Conservation (phyloP, 2,888 invertebrate species). For the Amphipyra tragopoginis region DNA sequence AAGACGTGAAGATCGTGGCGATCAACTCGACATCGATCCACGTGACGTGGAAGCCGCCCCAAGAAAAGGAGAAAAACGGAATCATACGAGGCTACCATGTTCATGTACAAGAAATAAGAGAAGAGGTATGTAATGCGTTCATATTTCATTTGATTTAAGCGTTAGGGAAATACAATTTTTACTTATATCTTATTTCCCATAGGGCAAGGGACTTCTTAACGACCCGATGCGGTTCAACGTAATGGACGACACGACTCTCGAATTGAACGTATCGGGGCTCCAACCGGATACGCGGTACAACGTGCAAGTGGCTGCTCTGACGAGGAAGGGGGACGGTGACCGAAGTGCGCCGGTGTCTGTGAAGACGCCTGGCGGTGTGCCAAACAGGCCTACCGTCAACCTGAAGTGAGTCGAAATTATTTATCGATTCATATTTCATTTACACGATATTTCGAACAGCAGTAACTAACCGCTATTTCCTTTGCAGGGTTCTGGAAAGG, state of each 20-base stretch:
- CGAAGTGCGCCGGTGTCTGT: conserved; percentile 95
- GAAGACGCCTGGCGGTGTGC: conserved; percentile 98
- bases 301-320: conserved; percentile 98
- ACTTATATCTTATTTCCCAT: conserved; percentile 30
- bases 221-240: conserved; percentile 97
- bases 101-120: conserved; percentile 96
- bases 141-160: background rate
- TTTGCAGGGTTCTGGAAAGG: conserved; percentile 93
- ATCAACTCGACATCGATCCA: conserved; percentile 99
- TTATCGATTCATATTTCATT: conserved; percentile 43
- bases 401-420: conserved; percentile 91
- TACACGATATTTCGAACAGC: conserved; percentile 33
- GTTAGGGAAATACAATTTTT: background rate
- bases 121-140: conserved; percentile 91
- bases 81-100: conserved; percentile 99
- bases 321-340: conserved; percentile 98
- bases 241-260: conserved; percentile 93
- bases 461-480: conserved; percentile 51
- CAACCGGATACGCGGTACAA: conserved; percentile 98
- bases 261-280: conserved; percentile 96
- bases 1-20: conserved; percentile 96
- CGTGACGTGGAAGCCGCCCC: conserved; percentile 98
- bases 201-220: conserved; percentile 95
- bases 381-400: conserved; percentile 94
- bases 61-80: conserved; percentile 97